Evolutionary conservation across 2,113 vertebrate species (phyloP).

Genomic region (Sander lucioperca): DNA sequence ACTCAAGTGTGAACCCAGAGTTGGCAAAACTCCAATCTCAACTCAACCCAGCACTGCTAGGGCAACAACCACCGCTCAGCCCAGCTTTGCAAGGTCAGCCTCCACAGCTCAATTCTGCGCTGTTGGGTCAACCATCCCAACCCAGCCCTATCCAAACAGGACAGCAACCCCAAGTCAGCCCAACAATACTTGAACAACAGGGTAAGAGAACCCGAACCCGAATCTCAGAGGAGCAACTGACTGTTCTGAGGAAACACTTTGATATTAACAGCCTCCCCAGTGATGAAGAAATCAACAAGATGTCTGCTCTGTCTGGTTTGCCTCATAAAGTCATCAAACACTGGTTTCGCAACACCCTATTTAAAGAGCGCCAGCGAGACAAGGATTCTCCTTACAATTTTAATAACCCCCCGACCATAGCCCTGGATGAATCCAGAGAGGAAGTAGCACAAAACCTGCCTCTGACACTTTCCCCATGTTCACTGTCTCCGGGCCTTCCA

Average conservation of each 20-base stretch:
- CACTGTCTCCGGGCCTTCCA: conserved; percentile 78
- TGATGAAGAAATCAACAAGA: conserved; percentile 96
- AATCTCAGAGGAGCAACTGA: conserved; percentile 95
- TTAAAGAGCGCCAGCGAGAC: conserved; percentile 98
- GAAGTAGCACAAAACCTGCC: conserved; percentile 75
- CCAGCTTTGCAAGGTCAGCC: conserved; percentile 88
- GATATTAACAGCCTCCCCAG: conserved; percentile 98
- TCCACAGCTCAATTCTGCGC: conserved; percentile 69
- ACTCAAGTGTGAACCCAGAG: conserved; percentile 88
- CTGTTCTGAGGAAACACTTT: conserved; percentile 93
- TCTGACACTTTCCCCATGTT: conserved; percentile 64
- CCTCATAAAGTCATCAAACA: conserved; percentile 99
- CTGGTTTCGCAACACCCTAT: conserved; percentile 98
- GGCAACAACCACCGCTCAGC: conserved; percentile 88
- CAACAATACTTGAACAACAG: conserved; percentile 86
- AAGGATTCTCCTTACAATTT: conserved; percentile 99
- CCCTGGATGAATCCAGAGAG: conserved; percentile 92
- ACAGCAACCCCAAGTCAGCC: conserved; percentile 81
- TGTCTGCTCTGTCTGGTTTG: conserved; percentile 93
- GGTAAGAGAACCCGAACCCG: conserved; percentile 95
- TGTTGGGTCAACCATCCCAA: conserved; percentile 84
- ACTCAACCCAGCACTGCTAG: conserved; percentile 89
- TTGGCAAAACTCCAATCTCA: conserved; percentile 94
- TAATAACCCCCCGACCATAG: conserved; percentile 95
- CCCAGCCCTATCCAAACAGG: conserved; percentile 89